Base-by-base conservation (phyloP, 2,113 vertebrate species). In the Pomatostomus ruficeps region DNA sequence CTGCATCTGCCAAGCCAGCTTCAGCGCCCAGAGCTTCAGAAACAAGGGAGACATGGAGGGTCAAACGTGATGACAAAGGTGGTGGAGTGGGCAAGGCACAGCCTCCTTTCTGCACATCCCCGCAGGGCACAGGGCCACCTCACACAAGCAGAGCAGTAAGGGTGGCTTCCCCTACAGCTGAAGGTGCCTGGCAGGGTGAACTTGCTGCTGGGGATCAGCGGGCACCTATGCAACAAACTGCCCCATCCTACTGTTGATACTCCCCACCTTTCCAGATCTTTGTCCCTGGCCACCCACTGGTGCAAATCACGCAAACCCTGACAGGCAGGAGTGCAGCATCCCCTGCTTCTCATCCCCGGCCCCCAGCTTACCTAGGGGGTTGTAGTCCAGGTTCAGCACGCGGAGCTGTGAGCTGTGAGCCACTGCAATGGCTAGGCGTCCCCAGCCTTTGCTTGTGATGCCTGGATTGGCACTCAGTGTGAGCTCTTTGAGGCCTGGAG, bases 361-460 rank as follows among this genome's bases (percentile, higher is more conserved):
- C 46, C 51, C 28, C 66, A 31, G 89, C 97, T 98, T 97, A 99
- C 99, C 99, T 71, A 99, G 97, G 1, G 98, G 99, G 94, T 99
- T 99, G 98, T 99, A 99, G 98, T 99, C 99, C 97, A 99, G 97
- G 96, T 99, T 99, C 91, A 99, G 98, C 38, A 99, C 99, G 0
- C 99, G 98, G 62, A 99, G 98, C 97, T 99, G 99, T 3, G 99
- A 99, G 97, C 99, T 99, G 97, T 99, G 99, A 89, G 99, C 99
- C 91, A 99, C 99, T 1, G 99, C 99, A 55, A 99, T 98, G 88
- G 99, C 98, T 42, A 99, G 97, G 29, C 98, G 98, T 42, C 99
- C 98, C 99, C 99, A 99, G 93, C 98, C 99, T 92, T 98, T 99
- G 72, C 98, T 98, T 63, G 98, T 99, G 97, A 99, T 98, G 31